Evolutionary conservation across 2,888 invertebrate species (phyloP).

Genomic region (Pomacea canaliculata): DNA sequence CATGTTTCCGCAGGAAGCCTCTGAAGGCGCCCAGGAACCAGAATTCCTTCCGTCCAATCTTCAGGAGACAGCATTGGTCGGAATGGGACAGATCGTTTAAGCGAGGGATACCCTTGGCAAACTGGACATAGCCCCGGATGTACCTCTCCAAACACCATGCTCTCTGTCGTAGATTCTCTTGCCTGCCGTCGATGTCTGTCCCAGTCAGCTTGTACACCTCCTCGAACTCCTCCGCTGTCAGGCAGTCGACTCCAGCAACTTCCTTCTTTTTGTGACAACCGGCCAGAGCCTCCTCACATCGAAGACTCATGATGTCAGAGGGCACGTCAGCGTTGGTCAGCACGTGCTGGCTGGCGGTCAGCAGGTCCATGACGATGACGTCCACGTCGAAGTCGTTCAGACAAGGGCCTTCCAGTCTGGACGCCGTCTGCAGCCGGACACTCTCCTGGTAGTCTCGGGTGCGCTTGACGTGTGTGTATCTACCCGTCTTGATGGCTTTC

Average conservation of each 20-base stretch:
- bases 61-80: neutral
- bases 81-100: neutral
- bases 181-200: neutral
- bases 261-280: neutral
- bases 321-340: neutral
- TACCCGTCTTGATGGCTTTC: constrained; percentile 65
- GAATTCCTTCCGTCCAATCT: neutral
- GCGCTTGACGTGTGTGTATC: constrained; percentile 64
- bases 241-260: neutral
- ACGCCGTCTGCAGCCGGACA: neutral
- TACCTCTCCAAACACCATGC: neutral
- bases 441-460: constrained; percentile 63
- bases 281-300: neutral
- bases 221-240: neutral
- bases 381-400: neutral
- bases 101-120: neutral
- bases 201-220: neutral
- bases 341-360: neutral
- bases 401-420: neutral
- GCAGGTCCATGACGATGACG: neutral
- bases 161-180: neutral
- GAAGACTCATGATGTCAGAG: neutral
- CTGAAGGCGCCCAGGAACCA: constrained; percentile 9
- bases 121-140: neutral
- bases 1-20: constrained; percentile 16